Evolutionary conservation across 2,113 vertebrate genomes (phyloP), one percentile per base, ranked within the genome.

Genomic region (Illadopsis cleaveri): DNA sequence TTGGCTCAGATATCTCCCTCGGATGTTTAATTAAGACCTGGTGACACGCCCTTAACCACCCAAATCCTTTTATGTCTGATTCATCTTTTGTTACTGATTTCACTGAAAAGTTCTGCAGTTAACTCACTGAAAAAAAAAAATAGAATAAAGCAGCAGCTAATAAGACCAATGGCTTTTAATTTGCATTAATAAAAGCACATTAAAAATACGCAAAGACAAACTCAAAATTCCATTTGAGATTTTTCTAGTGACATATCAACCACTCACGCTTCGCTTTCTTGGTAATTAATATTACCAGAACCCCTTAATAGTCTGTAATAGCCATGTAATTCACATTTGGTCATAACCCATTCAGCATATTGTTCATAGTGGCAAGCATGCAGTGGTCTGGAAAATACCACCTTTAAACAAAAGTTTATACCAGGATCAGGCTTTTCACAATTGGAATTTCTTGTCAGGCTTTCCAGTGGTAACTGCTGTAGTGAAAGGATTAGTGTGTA

Each of bases 21-120:
- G 45, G 69, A 96, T 93, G 85, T 97, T 97, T 96, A 97, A 97
- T 97, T 94, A 97, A 96, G 92, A 76, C 88, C 48, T 97, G 38
- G 85, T 87, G 90, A 71, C 96, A 96, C 94, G 15, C 95, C 96
- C 95, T 91, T 95, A 96, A 94, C 96, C 96, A 90, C 90, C 78
- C 78, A 90, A 96, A 82, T 95, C 95, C 94, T 97, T 97, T 97
- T 92, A 96, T 96, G 91, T 96, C 96, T 96, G 96, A 96, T 97
- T 96, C 93, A 91, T 95, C 87, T 95, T 90, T 82, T 89, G 84
- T 87, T 95, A 96, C 96, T 96, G 93, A 96, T 96, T 97, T 97
- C 91, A 88, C 84, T 93, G 82, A 96, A 97, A 96, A 95, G 87
- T 93, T 93, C 87, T 95, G 84, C 80, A 90, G 85, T 92, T 89